These are phyloP conservation scores for Troilus luridus DNA, from an alignment of 2,888 invertebrate species.

Conservation along the genomic window DNA sequence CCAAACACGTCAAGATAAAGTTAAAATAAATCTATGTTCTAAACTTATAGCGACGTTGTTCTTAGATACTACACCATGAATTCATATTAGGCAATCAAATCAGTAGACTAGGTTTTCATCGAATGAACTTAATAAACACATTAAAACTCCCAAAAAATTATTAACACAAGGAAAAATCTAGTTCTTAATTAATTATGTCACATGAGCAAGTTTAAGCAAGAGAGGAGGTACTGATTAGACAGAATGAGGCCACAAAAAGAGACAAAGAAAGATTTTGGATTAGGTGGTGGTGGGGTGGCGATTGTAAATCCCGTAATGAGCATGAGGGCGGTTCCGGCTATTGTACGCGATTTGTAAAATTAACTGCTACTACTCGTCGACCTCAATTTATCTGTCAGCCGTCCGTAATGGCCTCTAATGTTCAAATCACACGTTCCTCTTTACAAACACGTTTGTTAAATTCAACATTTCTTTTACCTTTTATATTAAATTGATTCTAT, in stretches of 20 bases:
- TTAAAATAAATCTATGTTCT: too few relatives aligned
- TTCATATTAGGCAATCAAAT: too few relatives aligned
- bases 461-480: not conserved
- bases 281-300: not conserved
- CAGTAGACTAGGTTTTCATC: too few relatives aligned
- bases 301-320: not conserved
- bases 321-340: not conserved
- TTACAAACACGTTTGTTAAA: not conserved
- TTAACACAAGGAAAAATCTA: not conserved
- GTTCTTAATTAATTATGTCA: not conserved
- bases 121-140: too few relatives aligned
- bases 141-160: not conserved
- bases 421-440: not conserved
- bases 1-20: too few relatives aligned
- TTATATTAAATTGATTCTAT: too few relatives aligned
- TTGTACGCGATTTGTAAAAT: slow-evolving; percentile 32
- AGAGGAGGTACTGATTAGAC: not conserved
- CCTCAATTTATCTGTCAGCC: slow-evolving; percentile 30
- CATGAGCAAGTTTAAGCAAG: not conserved
- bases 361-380: not conserved
- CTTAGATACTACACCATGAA: too few relatives aligned
- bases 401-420: slow-evolving; percentile 4
- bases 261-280: not conserved
- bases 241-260: not conserved
- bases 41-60: too few relatives aligned